Evolutionary conservation across 2,888 invertebrate genomes (phyloP), one percentile per base, ranked within the genome.

Genomic region (Tipula helvola): DNA sequence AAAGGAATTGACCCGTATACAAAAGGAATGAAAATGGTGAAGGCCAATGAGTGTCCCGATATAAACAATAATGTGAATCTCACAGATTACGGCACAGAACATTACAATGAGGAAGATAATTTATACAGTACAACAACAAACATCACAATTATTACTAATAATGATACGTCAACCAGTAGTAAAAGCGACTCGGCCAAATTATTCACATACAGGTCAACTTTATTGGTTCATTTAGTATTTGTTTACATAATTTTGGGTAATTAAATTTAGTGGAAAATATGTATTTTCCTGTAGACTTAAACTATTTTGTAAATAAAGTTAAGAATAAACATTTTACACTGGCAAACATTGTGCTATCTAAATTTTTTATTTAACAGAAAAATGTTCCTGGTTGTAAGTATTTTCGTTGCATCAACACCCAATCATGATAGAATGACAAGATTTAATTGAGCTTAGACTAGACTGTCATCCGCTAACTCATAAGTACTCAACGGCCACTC

Each of bases 11-110:
- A 94, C 90, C 94, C 94, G 1, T 90, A 92, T 86, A 91, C 90
- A 47, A 92, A 93, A 89, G 94, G 94, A 87, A 95, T 95, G 95
- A 93, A 93, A 89, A 90, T 95, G 39, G 92, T 92, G 52, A 93
- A 93, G 89, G 91, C 90, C 88, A 87, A 88, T 90, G 86, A 90
- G 90, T 44, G 36, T 36, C 47, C 36, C 3, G 83, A 42, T 12
- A 41, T 57, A 41, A 41, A 41, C 57, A 47, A 87, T 16, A 44
- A 12, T 47, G 16, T 36, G 28, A 85, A 39, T 84, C 2, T 7
- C 4, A 4, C 7, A 16, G 10, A 84, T n/a, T 39, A 84, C 5
- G 10, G 39, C 8, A 39, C 7, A n/a, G 41, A 84, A 39, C 16
- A 39, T 39, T 36, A 84, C n/a, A 84, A 84, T 39, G n/a, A n/a